phyloP scores from a whole-genome alignment of 2,888 invertebrate species.

The Sycophila texana region DNA sequence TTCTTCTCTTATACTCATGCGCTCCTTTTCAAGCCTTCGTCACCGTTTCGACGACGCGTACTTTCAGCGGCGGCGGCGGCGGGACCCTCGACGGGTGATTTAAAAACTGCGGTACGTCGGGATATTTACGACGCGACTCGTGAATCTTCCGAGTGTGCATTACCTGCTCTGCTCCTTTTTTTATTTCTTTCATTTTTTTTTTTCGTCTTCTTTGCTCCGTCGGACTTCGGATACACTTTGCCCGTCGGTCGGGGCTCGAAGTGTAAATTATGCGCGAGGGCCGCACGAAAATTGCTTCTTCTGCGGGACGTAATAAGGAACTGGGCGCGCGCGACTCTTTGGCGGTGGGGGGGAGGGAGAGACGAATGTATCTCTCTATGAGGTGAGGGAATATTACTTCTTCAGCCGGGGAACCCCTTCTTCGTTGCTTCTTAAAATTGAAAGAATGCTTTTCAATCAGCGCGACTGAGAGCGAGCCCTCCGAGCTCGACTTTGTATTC shows the following conservation, averaged over 20 bases:
- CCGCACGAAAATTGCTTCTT: constrained; percentile 41
- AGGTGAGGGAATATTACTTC: constrained; percentile 26
- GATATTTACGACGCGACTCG: constrained; percentile 38
- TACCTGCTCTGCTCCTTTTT: background rate
- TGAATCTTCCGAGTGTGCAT: constrained; percentile 2
- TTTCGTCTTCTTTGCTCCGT: background rate
- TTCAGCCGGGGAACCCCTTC: background rate
- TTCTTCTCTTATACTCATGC: background rate
- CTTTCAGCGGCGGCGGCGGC: background rate
- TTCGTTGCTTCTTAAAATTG: constrained; percentile 35
- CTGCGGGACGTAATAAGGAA: constrained; percentile 36
- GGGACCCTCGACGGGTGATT: constrained; percentile 43
- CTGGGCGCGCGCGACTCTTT: constrained; percentile 4
- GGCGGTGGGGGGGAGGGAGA: background rate
- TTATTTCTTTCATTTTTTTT: background rate
- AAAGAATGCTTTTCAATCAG: constrained; percentile 52
- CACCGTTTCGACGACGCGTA: background rate
- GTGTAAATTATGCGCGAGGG: constrained; percentile 37
- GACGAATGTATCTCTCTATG: constrained; percentile 32
- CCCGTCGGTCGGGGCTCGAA: constrained; percentile 12
- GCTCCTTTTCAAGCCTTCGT: background rate
- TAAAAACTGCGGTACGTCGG: constrained; percentile 41
- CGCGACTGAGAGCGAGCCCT: background rate
- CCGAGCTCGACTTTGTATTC: background rate
- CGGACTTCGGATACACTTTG: background rate